Evolutionary conservation across 2,888 invertebrate species (phyloP).

Genomic region (Eristalis arbustorum): DNA sequence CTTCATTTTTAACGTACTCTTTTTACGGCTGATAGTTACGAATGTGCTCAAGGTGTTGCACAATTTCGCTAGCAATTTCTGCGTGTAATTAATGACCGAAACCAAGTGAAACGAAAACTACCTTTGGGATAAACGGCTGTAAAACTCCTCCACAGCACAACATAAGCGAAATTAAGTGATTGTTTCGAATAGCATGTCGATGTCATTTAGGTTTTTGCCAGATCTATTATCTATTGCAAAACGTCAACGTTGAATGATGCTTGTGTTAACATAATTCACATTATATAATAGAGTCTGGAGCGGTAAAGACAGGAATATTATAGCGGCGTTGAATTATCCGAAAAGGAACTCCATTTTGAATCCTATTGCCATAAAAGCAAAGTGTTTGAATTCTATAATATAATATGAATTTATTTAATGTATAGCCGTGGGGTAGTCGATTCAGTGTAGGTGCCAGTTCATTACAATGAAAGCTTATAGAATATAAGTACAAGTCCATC

Average conservation of each 20-base stretch:
- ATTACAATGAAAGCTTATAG: too few relatives aligned
- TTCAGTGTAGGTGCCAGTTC: too few relatives aligned
- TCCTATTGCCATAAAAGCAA: too few relatives aligned
- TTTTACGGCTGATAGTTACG: slow-evolving; percentile 57
- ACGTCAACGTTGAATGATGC: background rate
- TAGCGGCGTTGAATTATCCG: too few relatives aligned
- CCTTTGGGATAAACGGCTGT: slow-evolving; percentile 11
- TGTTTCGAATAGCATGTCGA: background rate
- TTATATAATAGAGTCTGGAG: too few relatives aligned
- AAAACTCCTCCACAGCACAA: background rate
- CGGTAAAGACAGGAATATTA: too few relatives aligned
- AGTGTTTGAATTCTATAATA: too few relatives aligned
- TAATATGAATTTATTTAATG: too few relatives aligned
- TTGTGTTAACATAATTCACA: background rate
- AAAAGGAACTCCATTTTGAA: too few relatives aligned
- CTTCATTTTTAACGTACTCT: slow-evolving; percentile 31
- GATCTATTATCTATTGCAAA: background rate
- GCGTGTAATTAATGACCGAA: slow-evolving; percentile 65
- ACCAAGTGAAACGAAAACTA: slow-evolving; percentile 63
- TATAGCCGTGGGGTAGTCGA: too few relatives aligned
- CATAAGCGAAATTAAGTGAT: slow-evolving; percentile 6
- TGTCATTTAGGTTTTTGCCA: too few relatives aligned
- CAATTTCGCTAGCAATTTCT: slow-evolving; percentile 28
- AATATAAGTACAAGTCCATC: too few relatives aligned
- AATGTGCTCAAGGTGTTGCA: slow-evolving; percentile 35